Base-by-base conservation (phyloP, 1,140 invertebrate species). In the Temnothorax nylanderi region DNA sequence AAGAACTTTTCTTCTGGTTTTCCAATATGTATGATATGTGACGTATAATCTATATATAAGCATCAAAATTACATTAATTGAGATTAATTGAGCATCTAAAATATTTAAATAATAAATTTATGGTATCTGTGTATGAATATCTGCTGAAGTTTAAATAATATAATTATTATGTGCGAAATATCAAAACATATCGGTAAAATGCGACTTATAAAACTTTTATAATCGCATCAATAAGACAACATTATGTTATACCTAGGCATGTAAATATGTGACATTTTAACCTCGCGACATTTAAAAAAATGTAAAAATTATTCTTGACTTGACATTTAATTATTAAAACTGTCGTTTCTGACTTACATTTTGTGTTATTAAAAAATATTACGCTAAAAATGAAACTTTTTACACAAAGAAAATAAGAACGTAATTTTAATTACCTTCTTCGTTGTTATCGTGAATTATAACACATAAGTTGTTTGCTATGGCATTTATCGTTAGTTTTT, bases 21-120 rank as follows among this genome's bases (percentile, higher is more conserved):
- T 49, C 94, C 94, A 78, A 95, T 92, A 34, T 94, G 91, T 56
- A 95, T 76, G 2, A 95, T 90, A 37, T 92, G 89, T n/a, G 92
- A 89, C 7, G 93, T 93, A 51, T 93, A 93, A 54, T 93, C 94
- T 94, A 49, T 44, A 84, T 26, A 26, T 26, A 26, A 26, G 26
- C 26, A 26, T 26, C 26, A 26, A 26, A 26, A 26, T 26, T 26
- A 26, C 26, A 26, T 26, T 26, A 26, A 26, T 26, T 26, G 26
- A 26, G 0, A 26, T 26, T 26, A 26, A 26, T 26, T 26, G 26
- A 26, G 26, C 26, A 26, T 26, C 26, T 26, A 26, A n/a, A n/a
- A n/a, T n/a, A n/a, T n/a, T n/a, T n/a, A n/a, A n/a, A n/a, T n/a
- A n/a, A 26, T 51, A 51, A 51, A 51, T 18, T 54, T 18, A 54